A percentile compares a stretch with the other conserved stretches of the same genome.
phyloP scores from a whole-genome alignment of 2,113 vertebrate species.

The Tenebrosternarchus preto region DNA sequence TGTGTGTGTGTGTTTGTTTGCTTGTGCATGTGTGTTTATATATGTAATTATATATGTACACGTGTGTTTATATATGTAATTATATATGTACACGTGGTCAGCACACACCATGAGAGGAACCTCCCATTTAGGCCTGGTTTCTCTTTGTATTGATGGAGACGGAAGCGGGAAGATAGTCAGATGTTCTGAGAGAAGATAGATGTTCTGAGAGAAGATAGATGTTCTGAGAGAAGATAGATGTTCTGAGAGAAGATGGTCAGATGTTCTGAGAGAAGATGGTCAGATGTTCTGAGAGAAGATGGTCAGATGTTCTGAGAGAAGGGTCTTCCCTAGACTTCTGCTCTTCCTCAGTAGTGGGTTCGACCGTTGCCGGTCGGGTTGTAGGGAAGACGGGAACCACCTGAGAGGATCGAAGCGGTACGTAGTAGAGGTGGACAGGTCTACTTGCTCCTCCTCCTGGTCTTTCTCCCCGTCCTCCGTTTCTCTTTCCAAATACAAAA shows the following conservation, averaged over 20 bases:
- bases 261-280: not conserved
- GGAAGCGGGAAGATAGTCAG: not conserved
- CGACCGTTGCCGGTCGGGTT: slow-evolving; percentile 20
- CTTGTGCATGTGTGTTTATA: slow-evolving; percentile 71
- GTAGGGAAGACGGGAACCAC: slow-evolving; percentile 28
- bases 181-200: not conserved
- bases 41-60: slow-evolving; percentile 57
- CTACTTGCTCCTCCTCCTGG: slow-evolving; percentile 2
- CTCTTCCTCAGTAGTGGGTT: not conserved
- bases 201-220: too few species aligned
- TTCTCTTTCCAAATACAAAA: slow-evolving; percentile 50
- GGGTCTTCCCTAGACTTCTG: not conserved
- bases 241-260: not conserved
- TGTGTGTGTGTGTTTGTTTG: slow-evolving; percentile 57
- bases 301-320: not conserved
- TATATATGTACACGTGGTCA: slow-evolving; percentile 75
- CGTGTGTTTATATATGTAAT: slow-evolving; percentile 60
- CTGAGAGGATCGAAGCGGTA: slow-evolving; percentile 38
- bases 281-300: not conserved
- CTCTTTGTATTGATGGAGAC: slow-evolving; percentile 7
- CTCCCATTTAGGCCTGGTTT: slow-evolving; percentile 40
- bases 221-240: too few species aligned
- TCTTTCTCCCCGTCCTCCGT: not conserved
- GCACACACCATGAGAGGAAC: slow-evolving; percentile 72
- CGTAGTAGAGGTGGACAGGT: not conserved